Percentiles rank a stretch among this genome's conserved stretches.
Evolutionary conservation across 2,113 vertebrate genomes (phyloP).

Genomic region (Arothron firmamentum): DNA sequence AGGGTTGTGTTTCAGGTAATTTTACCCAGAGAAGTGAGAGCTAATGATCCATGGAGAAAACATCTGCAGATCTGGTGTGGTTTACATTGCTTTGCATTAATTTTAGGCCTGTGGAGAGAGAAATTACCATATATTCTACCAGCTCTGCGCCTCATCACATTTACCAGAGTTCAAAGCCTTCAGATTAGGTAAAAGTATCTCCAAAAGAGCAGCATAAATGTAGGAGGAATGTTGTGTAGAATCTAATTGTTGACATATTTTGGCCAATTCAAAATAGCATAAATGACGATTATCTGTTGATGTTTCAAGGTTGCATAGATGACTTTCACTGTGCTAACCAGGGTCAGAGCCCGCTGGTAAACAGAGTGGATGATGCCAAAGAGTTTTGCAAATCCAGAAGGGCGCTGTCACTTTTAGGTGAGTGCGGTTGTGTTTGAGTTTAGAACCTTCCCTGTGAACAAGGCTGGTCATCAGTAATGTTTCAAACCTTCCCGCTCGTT

Average conservation of each 20-base stretch:
- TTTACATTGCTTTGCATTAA: conserved; percentile 4
- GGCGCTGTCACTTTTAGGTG: conserved; percentile 89
- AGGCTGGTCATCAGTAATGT: background rate
- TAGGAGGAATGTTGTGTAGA: too few relatives aligned
- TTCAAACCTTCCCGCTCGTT: conserved; percentile 3
- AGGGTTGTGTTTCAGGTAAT: conserved; percentile 97
- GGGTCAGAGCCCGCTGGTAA: conserved; percentile 84
- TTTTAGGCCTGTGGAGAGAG: conserved; percentile 89
- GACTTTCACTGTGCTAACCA: conserved; percentile 89
- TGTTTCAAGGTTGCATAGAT: conserved; percentile 77
- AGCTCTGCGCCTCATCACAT: conserved; percentile 91
- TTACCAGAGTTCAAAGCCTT: conserved; percentile 88
- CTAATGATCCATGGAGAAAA: background rate
- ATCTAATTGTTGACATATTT: background rate
- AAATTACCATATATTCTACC: conserved; percentile 99
- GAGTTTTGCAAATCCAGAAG: conserved; percentile 86
- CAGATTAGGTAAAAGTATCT: conserved; percentile 79
- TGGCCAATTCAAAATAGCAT: background rate
- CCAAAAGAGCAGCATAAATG: background rate
- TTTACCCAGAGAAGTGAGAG: background rate
- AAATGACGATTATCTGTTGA: background rate
- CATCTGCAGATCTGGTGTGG: background rate
- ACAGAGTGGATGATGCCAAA: conserved; percentile 86
- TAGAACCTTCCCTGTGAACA: background rate
- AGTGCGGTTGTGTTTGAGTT: conserved; percentile 24